Conservation (phyloP, 2,888 invertebrate genomes). For the Papilio protenor region DNA sequence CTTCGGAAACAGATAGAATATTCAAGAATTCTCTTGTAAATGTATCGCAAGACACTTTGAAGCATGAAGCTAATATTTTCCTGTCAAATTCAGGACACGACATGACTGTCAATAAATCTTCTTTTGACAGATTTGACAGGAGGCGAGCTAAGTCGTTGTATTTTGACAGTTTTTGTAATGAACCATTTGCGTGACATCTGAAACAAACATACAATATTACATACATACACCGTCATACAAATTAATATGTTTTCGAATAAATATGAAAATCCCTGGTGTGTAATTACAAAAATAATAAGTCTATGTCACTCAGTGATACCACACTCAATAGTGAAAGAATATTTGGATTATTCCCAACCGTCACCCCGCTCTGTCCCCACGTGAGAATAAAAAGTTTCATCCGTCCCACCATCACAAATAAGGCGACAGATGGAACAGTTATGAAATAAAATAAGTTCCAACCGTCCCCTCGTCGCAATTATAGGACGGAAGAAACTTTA, state of each 20-base stretch:
- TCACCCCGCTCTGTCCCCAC: too few species aligned
- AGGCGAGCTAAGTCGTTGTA: constrained; percentile 68
- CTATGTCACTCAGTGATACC: too few species aligned
- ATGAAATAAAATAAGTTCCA: too few species aligned
- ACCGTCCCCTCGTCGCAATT: too few species aligned
- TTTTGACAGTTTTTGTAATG: constrained; percentile 63
- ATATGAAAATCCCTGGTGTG: too few species aligned
- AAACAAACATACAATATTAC: constrained; percentile 41
- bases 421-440: too few species aligned
- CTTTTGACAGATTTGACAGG: constrained; percentile 66
- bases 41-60: constrained; percentile 77
- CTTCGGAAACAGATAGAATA: constrained; percentile 65
- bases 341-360: too few species aligned
- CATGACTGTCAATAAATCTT: constrained; percentile 77
- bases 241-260: not conserved
- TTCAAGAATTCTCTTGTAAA: constrained; percentile 76
- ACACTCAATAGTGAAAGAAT: too few species aligned
- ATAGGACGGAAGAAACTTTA: too few species aligned
- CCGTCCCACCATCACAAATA: too few species aligned
- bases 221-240: not conserved
- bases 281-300: too few species aligned
- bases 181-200: constrained; percentile 70
- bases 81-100: constrained; percentile 78
- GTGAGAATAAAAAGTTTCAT: too few species aligned
- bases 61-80: constrained; percentile 78